Conservation (phyloP, 2,113 vertebrate genomes). For the Barbus barbus region DNA sequence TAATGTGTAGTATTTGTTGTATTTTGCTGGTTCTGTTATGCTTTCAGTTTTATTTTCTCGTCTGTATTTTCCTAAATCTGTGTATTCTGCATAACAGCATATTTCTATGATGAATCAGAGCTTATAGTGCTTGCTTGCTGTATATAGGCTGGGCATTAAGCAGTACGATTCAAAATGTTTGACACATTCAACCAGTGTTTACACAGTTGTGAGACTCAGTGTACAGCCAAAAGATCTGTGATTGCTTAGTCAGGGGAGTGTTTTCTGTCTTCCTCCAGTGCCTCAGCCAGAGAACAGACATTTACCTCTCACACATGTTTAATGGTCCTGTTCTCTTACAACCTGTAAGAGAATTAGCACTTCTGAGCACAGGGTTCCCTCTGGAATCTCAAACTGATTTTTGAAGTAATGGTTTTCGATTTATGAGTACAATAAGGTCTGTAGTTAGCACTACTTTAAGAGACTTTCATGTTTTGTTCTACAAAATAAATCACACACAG, state of each 20-base stretch:
- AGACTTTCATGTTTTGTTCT: background rate
- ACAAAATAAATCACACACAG: background rate
- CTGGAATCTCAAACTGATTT: background rate
- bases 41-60: background rate
- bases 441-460: background rate
- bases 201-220: background rate
- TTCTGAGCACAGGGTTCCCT: background rate
- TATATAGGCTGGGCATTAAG: no score
- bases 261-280: background rate
- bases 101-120: background rate
- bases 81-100: background rate
- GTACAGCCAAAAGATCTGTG: constrained; percentile 4
- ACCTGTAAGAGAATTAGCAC: background rate
- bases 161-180: background rate
- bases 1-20: background rate
- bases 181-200: background rate
- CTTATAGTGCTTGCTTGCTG: background rate
- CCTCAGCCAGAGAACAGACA: background rate
- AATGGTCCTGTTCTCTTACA: no score
- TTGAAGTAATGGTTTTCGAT: background rate
- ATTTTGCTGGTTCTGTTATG: background rate
- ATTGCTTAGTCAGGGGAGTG: background rate
- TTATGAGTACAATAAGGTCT: background rate
- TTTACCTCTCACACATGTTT: background rate
- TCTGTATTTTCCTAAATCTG: background rate